Percentiles rank a stretch among this genome's conserved stretches.
phyloP scores from a whole-genome alignment of 2,113 vertebrate genomes.

The Nyctereutes procyonoides region DNA sequence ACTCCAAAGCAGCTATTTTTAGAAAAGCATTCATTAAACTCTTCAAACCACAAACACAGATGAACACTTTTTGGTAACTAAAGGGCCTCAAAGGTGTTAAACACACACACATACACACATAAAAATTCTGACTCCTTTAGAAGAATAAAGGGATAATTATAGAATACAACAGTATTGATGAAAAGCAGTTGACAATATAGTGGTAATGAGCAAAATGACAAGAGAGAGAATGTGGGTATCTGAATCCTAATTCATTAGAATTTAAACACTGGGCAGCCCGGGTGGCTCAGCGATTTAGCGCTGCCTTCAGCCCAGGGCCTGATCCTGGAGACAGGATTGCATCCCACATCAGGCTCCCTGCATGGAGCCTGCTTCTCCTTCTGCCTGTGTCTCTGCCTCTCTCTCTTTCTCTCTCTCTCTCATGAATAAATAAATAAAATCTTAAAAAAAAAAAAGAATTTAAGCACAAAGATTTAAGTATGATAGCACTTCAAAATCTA shows the following conservation, averaged over 20 bases:
- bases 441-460: neutral
- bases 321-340: too few relatives aligned
- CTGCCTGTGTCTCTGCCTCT: too few relatives aligned
- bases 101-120: neutral
- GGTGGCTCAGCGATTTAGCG: too few relatives aligned
- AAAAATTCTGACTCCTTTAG: neutral
- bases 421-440: too few relatives aligned
- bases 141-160: constrained; percentile 21
- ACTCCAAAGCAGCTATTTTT: constrained; percentile 35
- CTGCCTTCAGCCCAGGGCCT: too few relatives aligned
- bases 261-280: too few relatives aligned
- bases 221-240: constrained; percentile 32
- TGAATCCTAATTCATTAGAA: constrained; percentile 34
- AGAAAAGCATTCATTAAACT: constrained; percentile 52
- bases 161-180: constrained; percentile 34
- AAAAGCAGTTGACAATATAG: constrained; percentile 5
- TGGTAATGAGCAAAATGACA: neutral
- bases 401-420: too few relatives aligned
- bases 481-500: constrained; percentile 31
- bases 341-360: too few relatives aligned
- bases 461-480: constrained; percentile 46
- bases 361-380: too few relatives aligned
- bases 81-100: constrained; percentile 8
- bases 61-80: constrained; percentile 18
- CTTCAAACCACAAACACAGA: constrained; percentile 44